phyloP scores from a whole-genome alignment of 2,113 vertebrate species.

The Dasypus novemcinctus region DNA sequence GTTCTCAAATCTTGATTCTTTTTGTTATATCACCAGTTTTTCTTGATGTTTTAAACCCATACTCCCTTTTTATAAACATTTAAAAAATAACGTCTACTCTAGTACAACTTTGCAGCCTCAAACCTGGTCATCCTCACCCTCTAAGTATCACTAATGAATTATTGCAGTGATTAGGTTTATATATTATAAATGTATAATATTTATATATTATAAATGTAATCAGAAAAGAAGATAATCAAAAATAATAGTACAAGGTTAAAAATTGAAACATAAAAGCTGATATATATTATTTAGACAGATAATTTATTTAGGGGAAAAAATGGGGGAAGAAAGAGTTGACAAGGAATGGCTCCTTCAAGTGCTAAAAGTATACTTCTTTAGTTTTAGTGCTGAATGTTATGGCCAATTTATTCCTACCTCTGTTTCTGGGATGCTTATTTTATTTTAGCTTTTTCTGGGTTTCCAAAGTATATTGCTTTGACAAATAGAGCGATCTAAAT shows the following conservation, averaged over 20 bases:
- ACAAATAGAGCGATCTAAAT: not conserved
- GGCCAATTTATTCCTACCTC: not conserved
- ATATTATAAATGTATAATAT: too few relatives aligned
- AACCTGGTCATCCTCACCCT: not conserved
- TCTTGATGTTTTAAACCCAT: not conserved
- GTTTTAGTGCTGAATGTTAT: not conserved
- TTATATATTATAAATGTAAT: not conserved
- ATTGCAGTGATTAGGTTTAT: not conserved
- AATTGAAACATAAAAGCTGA: not conserved
- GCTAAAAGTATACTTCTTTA: not conserved
- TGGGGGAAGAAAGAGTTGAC: not conserved
- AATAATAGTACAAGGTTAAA: not conserved
- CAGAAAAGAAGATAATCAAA: not conserved
- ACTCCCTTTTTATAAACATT: not conserved
- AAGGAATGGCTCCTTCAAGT: not conserved
- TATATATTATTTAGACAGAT: not conserved
- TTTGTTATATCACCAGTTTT: not conserved
- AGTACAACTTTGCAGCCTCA: not conserved
- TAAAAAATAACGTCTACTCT: not conserved
- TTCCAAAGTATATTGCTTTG: not conserved
- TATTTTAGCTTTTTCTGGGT: not conserved
- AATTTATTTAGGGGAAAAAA: not conserved
- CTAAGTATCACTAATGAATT: not conserved
- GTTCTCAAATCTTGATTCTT: not conserved
- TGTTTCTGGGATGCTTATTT: slow-evolving; percentile 4